Conservation (phyloP, 37 sponge, comb jelly and placozoan genomes). For the Petrosia ficiformis region DNA sequence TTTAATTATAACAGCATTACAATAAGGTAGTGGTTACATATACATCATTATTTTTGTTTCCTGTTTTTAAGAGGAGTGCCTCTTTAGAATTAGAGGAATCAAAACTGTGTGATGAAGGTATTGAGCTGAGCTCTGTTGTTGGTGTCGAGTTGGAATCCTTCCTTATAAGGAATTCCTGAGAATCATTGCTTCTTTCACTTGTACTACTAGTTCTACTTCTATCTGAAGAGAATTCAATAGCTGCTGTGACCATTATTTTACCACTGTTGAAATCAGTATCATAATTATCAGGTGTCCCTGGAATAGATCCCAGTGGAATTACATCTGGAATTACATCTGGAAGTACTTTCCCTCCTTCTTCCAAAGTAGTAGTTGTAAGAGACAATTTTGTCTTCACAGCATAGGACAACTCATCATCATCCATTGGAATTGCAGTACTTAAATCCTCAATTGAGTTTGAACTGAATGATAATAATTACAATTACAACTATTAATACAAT, state of each 20-base stretch:
- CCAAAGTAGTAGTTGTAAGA: neutral
- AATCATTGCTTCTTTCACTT: neutral
- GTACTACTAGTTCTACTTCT: neutral
- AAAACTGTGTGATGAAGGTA: neutral
- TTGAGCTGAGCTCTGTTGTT: neutral
- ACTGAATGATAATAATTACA: no score
- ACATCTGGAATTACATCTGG: neutral
- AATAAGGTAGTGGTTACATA: no score
- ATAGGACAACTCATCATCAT: neutral
- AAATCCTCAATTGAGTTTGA: no score
- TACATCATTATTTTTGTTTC: neutral
- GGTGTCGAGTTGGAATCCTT: neutral
- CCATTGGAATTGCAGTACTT: neutral
- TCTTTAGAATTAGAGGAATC: neutral
- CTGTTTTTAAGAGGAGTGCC: neutral
- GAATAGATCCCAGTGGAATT: neutral
- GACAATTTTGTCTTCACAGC: neutral
- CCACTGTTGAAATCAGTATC: neutral
- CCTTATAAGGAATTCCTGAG: neutral
- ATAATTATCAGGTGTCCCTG: neutral
- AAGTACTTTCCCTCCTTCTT: no score
- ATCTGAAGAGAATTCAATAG: neutral
- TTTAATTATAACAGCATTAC: no score
- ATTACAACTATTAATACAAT: no score
- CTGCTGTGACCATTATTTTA: neutral